Percentiles rank a stretch among this genome's conserved stretches.
Conservation (phyloP, 2,888 invertebrate species). For the Pachliopta kotzebuea region DNA sequence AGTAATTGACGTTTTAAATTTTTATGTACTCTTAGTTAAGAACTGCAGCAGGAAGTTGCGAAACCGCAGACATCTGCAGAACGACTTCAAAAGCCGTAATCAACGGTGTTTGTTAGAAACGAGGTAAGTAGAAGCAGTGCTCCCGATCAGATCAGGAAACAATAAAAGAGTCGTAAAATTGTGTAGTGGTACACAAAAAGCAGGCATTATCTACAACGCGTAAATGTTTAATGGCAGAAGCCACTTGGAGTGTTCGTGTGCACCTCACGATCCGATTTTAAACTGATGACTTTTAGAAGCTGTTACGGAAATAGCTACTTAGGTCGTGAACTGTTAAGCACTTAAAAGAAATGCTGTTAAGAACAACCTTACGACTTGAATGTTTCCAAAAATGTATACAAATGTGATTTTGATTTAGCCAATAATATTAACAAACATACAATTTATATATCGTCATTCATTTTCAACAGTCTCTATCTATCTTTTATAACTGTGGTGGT, state of each 20-base stretch:
- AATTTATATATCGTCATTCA: too few species aligned
- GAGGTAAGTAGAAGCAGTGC: slow-evolving; percentile 52
- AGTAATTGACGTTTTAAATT: neutral
- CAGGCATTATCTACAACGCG: slow-evolving; percentile 67
- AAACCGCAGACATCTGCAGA: slow-evolving; percentile 10
- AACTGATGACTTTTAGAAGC: slow-evolving; percentile 71
- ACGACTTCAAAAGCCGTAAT: slow-evolving; percentile 43
- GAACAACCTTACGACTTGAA: slow-evolving; percentile 18
- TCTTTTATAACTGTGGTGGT: too few species aligned
- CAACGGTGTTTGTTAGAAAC: slow-evolving; percentile 57
- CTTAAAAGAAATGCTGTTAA: slow-evolving; percentile 54
- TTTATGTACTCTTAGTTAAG: neutral
- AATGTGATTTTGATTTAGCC: slow-evolving; percentile 2
- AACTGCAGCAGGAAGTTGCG: slow-evolving; percentile 18
- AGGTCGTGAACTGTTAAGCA: slow-evolving; percentile 54
- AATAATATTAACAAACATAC: too few species aligned
- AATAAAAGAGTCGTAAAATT: slow-evolving; percentile 72
- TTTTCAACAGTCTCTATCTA: too few species aligned
- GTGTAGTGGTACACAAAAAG: slow-evolving; percentile 65
- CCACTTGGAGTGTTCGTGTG: slow-evolving; percentile 52
- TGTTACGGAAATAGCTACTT: slow-evolving; percentile 69
- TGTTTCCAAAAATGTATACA: slow-evolving; percentile 18
- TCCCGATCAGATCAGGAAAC: slow-evolving; percentile 61
- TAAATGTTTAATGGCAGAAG: slow-evolving; percentile 72
- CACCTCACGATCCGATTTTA: slow-evolving; percentile 66